Evolutionary conservation across 2,888 invertebrate species (phyloP).

Genomic region (Patella caerulea): DNA sequence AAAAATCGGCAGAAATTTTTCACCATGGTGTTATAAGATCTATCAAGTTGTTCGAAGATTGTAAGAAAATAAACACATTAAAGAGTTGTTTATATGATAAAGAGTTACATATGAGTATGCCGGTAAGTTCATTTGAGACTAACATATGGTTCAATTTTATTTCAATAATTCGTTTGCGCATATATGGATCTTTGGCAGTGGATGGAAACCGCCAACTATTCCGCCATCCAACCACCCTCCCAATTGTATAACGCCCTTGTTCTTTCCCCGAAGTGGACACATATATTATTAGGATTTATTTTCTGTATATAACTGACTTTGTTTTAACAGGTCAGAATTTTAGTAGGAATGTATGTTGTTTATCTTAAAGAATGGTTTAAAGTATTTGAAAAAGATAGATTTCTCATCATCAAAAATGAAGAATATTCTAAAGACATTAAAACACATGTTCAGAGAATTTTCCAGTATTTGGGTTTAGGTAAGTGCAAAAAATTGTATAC

Average conservation of each 20-base stretch:
- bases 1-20: conserved; percentile 35
- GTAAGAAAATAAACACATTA: conserved; percentile 25
- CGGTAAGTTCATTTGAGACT: conserved; percentile 18
- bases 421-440: conserved; percentile 41
- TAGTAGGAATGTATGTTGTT: conserved; percentile 45
- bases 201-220: no score
- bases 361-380: conserved; percentile 45
- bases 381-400: conserved; percentile 45
- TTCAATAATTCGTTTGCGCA: no score
- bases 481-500: conserved; percentile 23
- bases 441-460: conserved; percentile 31
- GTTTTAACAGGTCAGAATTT: conserved; percentile 40
- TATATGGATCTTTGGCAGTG: no score
- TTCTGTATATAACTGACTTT: neutral
- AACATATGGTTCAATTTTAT: no score
- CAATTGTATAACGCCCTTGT: no score
- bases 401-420: conserved; percentile 45
- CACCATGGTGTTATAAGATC: conserved; percentile 38
- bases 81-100: conserved; percentile 39
- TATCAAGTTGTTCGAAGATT: conserved; percentile 30
- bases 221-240: no score
- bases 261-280: no score
- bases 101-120: conserved; percentile 37
- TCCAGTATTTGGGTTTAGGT: conserved; percentile 46
- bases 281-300: no score